Conservation (phyloP, 1,140 invertebrate genomes). For the Oreohelix idahoensis region DNA sequence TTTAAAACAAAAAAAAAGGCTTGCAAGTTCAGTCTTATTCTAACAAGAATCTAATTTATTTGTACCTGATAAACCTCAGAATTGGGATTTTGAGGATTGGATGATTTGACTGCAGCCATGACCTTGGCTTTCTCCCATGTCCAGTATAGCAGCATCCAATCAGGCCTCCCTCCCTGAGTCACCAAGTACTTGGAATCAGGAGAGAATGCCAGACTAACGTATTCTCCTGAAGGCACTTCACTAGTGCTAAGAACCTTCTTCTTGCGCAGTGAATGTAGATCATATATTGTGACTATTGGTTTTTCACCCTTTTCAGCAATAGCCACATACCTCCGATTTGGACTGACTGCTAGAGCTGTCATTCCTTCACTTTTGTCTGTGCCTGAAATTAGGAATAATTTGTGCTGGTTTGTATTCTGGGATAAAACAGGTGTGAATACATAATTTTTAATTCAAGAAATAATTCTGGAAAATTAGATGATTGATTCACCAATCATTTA, state of each 20-base stretch:
- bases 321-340: conserved; percentile 73
- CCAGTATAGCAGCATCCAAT: conserved; percentile 86
- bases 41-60: too few relatives aligned
- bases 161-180: conserved; percentile 84
- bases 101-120: conserved; percentile 82
- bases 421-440: too few relatives aligned
- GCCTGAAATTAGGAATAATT: conserved; percentile 7
- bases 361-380: conserved; percentile 71
- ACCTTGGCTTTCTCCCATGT: conserved; percentile 89
- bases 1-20: too few relatives aligned
- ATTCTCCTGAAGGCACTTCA: conserved; percentile 75
- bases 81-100: conserved; percentile 66
- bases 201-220: conserved; percentile 83
- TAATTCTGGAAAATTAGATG: too few relatives aligned
- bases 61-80: conserved; percentile 74
- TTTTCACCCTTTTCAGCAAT: conserved; percentile 73
- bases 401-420: too few relatives aligned
- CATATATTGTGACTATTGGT: conserved; percentile 74
- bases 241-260: conserved; percentile 68
- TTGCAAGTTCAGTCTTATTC: too few relatives aligned
- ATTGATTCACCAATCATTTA: too few relatives aligned
- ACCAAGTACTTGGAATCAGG: conserved; percentile 85
- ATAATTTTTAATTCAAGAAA: too few relatives aligned
- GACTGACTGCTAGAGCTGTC: conserved; percentile 72
- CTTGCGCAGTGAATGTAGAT: conserved; percentile 73